Base-by-base conservation (phyloP, 1,140 invertebrate genomes). In the Phymorhynchus buccinoides region DNA sequence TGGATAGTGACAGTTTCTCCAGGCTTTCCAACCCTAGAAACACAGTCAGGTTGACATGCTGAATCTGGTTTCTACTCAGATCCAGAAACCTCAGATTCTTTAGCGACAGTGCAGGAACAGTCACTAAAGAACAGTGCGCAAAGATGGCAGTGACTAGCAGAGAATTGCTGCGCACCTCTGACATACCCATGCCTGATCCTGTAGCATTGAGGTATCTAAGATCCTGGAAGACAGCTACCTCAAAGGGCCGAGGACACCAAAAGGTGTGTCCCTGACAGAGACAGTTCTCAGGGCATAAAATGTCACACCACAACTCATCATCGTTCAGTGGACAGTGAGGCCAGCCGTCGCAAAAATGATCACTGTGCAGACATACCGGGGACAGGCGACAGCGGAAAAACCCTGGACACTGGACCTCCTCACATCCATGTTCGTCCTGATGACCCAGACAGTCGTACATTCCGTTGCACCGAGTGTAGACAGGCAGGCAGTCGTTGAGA, bases 1-100 rank as follows among this genome's bases (percentile, higher is more conserved):
- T 62, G 1, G 73, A 39, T 39, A 86, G 71, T 30, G 66, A 48
- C 37, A 86, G 42, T 4, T 41, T 14, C 75, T 48, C 71, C 4
- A 86, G 62, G 30, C 81, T 84, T 44, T 30, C 22, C 62, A 84
- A 52, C 44, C 48, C 66, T 30, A 22, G 32, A 48, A 86, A 86
- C 32, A 30, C 41, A n/a, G 44, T 56, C 22, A 41, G 2, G 9
- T 32, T 62, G 9, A 86, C 35, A 41, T 18, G 6, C 16, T 16
- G 18, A 14, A 86, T 78, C 52, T 81, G 6, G 48, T 84, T 86
- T 35, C 81, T 18, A 16, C 86, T 84, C 12, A 86, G n/a, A 71
- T 86, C 83, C 9, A 86, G 66, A 32, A 66, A 1, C 32, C 27
- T n/a, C 27, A 77, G 22, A 77, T 73, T 44, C 62, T 27, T 4